These are phyloP conservation scores for Epiblema foenella DNA, from an alignment of 2,888 invertebrate species.

Conservation along the genomic window DNA sequence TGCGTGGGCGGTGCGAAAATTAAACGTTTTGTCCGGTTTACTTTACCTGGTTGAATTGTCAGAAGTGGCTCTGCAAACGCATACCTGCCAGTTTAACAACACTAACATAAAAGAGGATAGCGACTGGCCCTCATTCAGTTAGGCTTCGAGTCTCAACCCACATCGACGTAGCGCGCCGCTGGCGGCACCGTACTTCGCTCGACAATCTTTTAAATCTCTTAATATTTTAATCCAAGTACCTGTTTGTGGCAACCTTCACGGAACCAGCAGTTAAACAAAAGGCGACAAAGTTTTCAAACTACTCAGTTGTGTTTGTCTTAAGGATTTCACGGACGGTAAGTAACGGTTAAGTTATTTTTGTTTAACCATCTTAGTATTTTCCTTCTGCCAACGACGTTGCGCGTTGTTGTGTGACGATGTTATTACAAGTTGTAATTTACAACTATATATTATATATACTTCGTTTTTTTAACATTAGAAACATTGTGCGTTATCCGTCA, in stretches of 20 bases:
- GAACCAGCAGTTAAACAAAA: neutral
- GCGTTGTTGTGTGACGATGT: neutral
- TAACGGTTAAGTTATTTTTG: conserved; percentile 31
- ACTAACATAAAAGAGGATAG: conserved; percentile 80
- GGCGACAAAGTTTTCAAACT: neutral
- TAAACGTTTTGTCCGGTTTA: conserved; percentile 54
- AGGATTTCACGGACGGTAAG: conserved; percentile 41
- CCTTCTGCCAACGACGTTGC: neutral
- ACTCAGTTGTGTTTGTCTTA: conserved; percentile 5
- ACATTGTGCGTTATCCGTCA: no score
- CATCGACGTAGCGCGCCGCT: conserved; percentile 55
- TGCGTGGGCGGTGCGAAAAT: conserved; percentile 61
- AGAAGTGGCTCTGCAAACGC: conserved; percentile 58
- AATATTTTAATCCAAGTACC: neutral
- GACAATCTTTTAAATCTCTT: conserved; percentile 12
- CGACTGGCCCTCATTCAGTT: conserved; percentile 75
- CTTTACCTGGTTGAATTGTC: conserved; percentile 58
- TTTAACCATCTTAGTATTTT: conserved; percentile 18
- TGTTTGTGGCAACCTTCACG: neutral
- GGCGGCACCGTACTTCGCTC: neutral
- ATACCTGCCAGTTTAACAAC: conserved; percentile 77
- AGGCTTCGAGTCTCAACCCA: conserved; percentile 61
- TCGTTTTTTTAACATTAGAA: no score
- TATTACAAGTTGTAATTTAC: no score
- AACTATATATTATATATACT: no score